These are phyloP conservation scores for Acomys russatus DNA, from an alignment of 2,797 vertebrate genomes.

Conservation along the genomic window DNA sequence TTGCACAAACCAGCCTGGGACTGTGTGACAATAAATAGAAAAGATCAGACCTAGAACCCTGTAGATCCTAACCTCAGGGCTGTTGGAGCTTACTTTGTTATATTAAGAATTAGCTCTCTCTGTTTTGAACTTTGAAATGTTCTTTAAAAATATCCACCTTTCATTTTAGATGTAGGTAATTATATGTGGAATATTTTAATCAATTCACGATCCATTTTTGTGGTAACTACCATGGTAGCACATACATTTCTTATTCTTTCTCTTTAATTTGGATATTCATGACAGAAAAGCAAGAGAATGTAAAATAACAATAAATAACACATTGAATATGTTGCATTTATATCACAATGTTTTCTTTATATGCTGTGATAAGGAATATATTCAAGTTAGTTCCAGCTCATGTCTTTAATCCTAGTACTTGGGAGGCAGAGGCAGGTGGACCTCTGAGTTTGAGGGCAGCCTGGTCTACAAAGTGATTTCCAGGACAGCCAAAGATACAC, in stretches of 20 bases:
- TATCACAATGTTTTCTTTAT: slow-evolving; percentile 31
- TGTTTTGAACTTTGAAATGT: neutral
- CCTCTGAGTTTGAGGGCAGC: neutral
- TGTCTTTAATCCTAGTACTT: neutral
- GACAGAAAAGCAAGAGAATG: slow-evolving; percentile 51
- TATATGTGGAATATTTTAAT: slow-evolving; percentile 23
- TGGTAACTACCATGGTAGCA: neutral
- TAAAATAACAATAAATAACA: slow-evolving; percentile 30
- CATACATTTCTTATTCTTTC: slow-evolving; percentile 14
- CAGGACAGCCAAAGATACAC: neutral
- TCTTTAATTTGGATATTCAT: slow-evolving; percentile 47
- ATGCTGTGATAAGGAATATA: slow-evolving; percentile 43
- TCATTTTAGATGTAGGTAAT: slow-evolving; percentile 29
- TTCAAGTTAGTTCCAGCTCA: neutral
- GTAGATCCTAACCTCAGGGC: neutral
- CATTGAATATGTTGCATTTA: slow-evolving; percentile 46
- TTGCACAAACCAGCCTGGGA: neutral
- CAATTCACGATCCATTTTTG: slow-evolving; percentile 57
- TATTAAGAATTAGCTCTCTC: neutral
- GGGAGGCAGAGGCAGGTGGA: neutral
- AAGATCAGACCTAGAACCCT: neutral
- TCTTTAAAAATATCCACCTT: slow-evolving; percentile 15
- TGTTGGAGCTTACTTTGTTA: neutral
- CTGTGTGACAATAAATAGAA: neutral
- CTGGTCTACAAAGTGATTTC: neutral